Conservation (phyloP, 2,113 vertebrate species). For the Mirounga angustirostris region DNA sequence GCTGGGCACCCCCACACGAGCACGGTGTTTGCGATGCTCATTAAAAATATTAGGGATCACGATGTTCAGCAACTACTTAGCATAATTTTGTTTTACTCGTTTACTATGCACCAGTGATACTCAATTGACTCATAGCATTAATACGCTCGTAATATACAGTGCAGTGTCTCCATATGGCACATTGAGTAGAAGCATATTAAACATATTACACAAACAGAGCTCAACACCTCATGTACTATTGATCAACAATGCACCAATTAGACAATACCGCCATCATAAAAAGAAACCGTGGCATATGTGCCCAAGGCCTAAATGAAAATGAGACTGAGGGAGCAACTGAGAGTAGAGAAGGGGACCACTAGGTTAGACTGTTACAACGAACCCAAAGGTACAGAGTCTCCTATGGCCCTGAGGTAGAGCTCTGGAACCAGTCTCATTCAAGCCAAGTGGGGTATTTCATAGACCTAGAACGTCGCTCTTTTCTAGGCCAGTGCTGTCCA, state of each 20-base stretch:
- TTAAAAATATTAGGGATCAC: slow-evolving; percentile 12
- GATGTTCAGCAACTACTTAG: slow-evolving; percentile 36
- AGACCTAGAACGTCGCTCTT: neutral
- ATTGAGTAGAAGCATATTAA: slow-evolving; percentile 64
- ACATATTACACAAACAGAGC: slow-evolving; percentile 60
- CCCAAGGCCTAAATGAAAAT: slow-evolving; percentile 16
- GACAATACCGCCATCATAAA: slow-evolving; percentile 39
- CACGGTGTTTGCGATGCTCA: neutral
- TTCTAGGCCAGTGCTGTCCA: neutral
- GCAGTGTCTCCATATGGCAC: neutral
- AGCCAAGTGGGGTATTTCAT: slow-evolving; percentile 1
- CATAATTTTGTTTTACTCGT: slow-evolving; percentile 74
- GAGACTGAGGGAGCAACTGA: neutral
- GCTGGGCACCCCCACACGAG: neutral
- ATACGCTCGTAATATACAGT: slow-evolving; percentile 40
- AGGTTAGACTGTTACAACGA: neutral
- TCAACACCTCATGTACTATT: slow-evolving; percentile 63
- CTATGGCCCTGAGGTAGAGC: neutral
- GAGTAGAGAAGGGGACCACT: neutral
- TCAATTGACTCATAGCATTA: slow-evolving; percentile 64
- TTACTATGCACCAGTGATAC: slow-evolving; percentile 55
- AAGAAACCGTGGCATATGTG: slow-evolving; percentile 61
- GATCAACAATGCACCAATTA: slow-evolving; percentile 63
- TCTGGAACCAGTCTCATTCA: neutral
- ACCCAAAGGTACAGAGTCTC: neutral